These are phyloP conservation scores for Pica pica DNA, from an alignment of 2,113 vertebrate genomes.

Conservation along the genomic window DNA sequence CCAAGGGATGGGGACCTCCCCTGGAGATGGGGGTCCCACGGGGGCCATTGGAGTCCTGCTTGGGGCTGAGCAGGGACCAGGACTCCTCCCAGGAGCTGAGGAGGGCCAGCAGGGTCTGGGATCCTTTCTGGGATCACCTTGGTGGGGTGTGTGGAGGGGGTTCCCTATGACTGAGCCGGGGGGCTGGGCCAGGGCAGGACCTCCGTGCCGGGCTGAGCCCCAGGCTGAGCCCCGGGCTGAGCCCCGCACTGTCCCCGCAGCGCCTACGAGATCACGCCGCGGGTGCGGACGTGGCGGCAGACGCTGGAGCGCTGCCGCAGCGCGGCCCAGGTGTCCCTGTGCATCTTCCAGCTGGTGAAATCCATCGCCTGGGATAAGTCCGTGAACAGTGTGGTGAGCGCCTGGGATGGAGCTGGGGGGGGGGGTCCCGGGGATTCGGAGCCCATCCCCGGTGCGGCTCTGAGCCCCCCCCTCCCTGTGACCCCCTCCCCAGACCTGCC, in stretches of 20 bases:
- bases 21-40: too few species aligned
- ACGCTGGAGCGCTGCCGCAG: conserved; percentile 88
- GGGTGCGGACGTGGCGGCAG: conserved; percentile 88
- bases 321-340: conserved; percentile 87
- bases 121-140: neutral
- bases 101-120: fast-evolving
- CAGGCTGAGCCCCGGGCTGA: neutral
- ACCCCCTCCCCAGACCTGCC: conserved; percentile 78
- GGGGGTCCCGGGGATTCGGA: fast-evolving
- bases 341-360: conserved; percentile 87
- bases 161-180: neutral
- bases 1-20: too few species aligned
- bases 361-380: conserved; percentile 96
- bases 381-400: conserved; percentile 89
- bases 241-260: conserved; percentile 39
- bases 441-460: fast-evolving
- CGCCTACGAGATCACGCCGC: conserved; percentile 89
- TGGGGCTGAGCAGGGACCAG: too few species aligned
- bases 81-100: neutral
- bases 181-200: neutral
- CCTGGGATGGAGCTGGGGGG: fast-evolving
- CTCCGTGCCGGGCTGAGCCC: neutral
- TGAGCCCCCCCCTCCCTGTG: neutral
- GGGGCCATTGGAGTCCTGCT: fast-evolving
- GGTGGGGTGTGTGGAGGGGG: neutral